Evolutionary conservation across 1,140 invertebrate species (phyloP), one percentile per base, ranked within the genome.

Genomic region (Drosophila cardini): DNA sequence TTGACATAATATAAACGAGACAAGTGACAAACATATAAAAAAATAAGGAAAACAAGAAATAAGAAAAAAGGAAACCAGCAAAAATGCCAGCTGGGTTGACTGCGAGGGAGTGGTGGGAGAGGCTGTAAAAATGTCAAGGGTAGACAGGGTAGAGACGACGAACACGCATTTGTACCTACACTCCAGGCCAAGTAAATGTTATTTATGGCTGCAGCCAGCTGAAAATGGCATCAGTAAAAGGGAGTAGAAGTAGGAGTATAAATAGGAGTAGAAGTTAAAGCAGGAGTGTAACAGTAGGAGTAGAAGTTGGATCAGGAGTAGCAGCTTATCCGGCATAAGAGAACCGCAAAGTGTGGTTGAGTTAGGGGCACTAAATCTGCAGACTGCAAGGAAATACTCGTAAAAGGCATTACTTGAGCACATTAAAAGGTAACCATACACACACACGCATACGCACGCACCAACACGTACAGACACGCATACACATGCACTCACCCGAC

Each of bases 1-100:
- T 86, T 89, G 77, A 89, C 80, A 87, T 78, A 80, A 77, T 80
- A 80, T 84, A 84, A 87, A 84, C 80, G 69, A 84, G 73, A 80
- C 80, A 89, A 87, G 84, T 83, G 84, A 89, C 84, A 89, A 89
- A 72, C 65, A 87, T 74, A 77, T 78, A 46, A 63, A 70, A 62
- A 74, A 84, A 70, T n/a, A 77, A 32, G 6, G 15, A 42, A 38
- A 61, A 56, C 32, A 52, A 26, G 34, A 52, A 11, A 48, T 10
- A 21, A 11, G 11, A 30, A 52, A 18, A 32, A 52, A 52, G 36
- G 42, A 68, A 46, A 72, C 32, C 45, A 68, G 36, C 18, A 62
- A 64, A 64, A 36, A 34, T 13, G 43, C 16, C 36, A 86, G 70
- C 78, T 74, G 74, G 74, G 70, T 75, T 68, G 58, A 82, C 62